Conservation (phyloP, 2,888 invertebrate species). For the Metacarcinus magister region DNA sequence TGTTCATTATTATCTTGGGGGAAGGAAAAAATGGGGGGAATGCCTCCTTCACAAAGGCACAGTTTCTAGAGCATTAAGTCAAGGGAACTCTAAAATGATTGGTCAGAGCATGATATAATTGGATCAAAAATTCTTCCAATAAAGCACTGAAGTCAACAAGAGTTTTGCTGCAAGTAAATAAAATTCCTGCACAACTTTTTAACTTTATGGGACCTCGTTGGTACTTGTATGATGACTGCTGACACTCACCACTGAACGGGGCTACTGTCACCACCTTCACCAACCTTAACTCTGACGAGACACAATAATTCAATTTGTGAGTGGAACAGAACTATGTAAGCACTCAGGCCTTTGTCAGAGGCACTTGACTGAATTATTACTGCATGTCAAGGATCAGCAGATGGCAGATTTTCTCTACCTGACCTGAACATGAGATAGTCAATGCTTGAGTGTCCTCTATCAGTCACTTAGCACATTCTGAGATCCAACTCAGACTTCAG, state of each 20-base stretch:
- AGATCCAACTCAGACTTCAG: constrained; percentile 68
- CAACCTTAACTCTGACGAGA: constrained; percentile 39
- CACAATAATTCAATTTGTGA: constrained; percentile 42
- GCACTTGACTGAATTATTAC: constrained; percentile 12
- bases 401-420: constrained; percentile 1
- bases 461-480: constrained; percentile 69
- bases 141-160: constrained; percentile 58
- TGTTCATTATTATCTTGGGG: constrained; percentile 70
- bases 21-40: constrained; percentile 58
- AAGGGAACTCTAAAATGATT: constrained; percentile 59
- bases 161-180: constrained; percentile 44
- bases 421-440: constrained; percentile 46
- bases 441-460: constrained; percentile 55
- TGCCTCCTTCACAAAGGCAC: constrained; percentile 80
- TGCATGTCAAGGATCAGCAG: constrained; percentile 47
- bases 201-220: constrained; percentile 23
- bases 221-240: constrained; percentile 32
- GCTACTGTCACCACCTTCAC: neutral
- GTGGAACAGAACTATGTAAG: constrained; percentile 35
- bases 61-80: constrained; percentile 70
- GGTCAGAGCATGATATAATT: constrained; percentile 34
- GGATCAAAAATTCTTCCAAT: constrained; percentile 46
- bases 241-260: constrained; percentile 8
- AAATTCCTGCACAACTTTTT: constrained; percentile 28
- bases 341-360: constrained; percentile 29